These are phyloP conservation scores for Triops longicaudatus DNA, from an alignment of 1,140 invertebrate species.

Conservation along the genomic window DNA sequence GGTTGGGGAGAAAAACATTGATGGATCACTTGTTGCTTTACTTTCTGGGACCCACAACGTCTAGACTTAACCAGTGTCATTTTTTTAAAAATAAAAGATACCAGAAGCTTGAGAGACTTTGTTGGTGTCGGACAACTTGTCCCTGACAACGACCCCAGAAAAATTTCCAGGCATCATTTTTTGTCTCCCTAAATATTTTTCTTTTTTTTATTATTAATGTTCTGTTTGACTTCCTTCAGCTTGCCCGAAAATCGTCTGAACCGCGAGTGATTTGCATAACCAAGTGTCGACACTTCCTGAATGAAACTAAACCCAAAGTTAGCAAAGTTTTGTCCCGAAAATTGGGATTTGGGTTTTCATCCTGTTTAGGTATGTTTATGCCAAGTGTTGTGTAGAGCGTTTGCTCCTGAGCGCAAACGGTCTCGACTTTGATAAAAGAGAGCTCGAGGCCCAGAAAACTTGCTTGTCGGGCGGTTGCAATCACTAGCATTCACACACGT, in stretches of 20 bases:
- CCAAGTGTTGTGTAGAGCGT: background rate
- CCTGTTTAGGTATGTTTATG: background rate
- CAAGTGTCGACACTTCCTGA: no score
- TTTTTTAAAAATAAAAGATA: background rate
- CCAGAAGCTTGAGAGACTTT: background rate
- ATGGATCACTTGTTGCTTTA: background rate
- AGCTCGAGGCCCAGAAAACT: slow-evolving; percentile 14
- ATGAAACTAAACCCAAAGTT: no score
- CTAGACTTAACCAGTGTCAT: background rate
- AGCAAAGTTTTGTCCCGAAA: no score
- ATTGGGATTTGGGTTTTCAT: no score
- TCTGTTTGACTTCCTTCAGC: no score
- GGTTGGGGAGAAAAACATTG: background rate
- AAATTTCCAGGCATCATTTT: background rate
- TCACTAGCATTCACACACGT: background rate
- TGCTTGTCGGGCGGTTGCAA: background rate
- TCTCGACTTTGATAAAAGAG: background rate
- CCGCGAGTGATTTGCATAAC: no score
- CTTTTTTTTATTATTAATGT: no score
- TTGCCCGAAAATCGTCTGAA: no score
- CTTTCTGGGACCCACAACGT: background rate
- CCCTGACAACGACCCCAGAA: background rate
- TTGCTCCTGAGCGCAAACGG: background rate
- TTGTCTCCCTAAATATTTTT: no score
- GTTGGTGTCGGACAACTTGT: background rate